Evolutionary conservation across 1,140 invertebrate species (phyloP).

Genomic region (Cherax quadricarinatus): DNA sequence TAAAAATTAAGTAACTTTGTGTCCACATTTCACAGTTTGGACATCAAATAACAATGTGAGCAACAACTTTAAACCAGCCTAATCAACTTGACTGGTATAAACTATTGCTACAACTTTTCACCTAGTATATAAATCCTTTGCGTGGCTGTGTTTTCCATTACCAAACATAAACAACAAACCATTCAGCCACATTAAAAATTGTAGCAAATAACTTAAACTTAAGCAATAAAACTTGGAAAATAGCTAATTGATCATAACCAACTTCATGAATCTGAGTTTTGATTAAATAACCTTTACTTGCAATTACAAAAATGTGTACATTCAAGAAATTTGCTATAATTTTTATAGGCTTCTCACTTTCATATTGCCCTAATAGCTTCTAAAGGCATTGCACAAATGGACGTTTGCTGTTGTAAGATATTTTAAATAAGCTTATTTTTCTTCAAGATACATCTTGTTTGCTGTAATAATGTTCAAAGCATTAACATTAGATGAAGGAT

Average conservation of each 20-base stretch:
- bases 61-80: not conserved
- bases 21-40: not conserved
- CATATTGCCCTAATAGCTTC: not conserved
- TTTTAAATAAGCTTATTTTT: not conserved
- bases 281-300: not conserved
- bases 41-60: not conserved
- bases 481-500: conserved; percentile 33
- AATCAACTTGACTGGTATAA: not conserved
- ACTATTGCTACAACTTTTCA: conserved; percentile 4
- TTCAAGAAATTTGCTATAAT: conserved; percentile 13
- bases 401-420: not conserved
- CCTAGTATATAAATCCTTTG: not conserved
- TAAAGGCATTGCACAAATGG: not conserved
- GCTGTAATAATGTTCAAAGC: conserved; percentile 13
- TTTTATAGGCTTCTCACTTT: not conserved
- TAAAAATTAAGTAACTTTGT: not conserved
- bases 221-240: not conserved
- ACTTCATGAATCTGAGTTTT: not conserved
- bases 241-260: not conserved
- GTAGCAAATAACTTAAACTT: not conserved
- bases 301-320: not conserved
- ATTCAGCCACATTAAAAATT: not conserved
- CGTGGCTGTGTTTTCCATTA: not conserved
- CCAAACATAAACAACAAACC: not conserved
- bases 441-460: not conserved